A percentile compares a stretch with the other conserved stretches of the same genome.
These are phyloP conservation scores for Antennarius maculatus DNA, from an alignment of 2,797 vertebrate species.

Conservation along the genomic window DNA sequence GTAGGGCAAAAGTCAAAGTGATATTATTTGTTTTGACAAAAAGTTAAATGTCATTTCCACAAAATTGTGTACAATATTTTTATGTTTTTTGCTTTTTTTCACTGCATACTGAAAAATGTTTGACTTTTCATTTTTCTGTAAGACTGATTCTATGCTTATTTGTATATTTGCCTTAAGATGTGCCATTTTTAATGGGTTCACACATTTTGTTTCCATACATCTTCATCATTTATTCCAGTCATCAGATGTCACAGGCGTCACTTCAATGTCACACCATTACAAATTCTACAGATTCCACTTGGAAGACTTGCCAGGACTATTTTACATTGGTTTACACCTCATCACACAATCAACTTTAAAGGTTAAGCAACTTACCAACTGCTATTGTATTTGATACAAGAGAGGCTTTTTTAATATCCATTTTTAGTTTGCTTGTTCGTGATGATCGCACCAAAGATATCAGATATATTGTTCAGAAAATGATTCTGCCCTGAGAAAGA, in stretches of 20 bases:
- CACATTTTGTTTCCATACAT: neutral
- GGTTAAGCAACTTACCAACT: too few relatives aligned
- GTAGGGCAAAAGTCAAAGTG: constrained; percentile 69
- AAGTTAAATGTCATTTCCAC: neutral
- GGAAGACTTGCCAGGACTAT: too few relatives aligned
- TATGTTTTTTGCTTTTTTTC: neutral
- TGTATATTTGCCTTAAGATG: neutral
- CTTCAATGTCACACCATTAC: too few relatives aligned
- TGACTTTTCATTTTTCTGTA: neutral
- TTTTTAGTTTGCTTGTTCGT: neutral
- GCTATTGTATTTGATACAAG: constrained; percentile 8
- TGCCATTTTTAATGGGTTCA: neutral
- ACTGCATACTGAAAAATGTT: neutral
- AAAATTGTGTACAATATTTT: neutral
- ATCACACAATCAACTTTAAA: too few relatives aligned
- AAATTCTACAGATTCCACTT: too few relatives aligned
- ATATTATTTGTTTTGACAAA: neutral
- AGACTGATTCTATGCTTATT: neutral
- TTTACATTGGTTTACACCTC: too few relatives aligned
- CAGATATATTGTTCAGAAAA: neutral
- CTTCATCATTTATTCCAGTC: neutral
- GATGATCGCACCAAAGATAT: neutral
- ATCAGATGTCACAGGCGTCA: too few relatives aligned
- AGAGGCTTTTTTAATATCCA: constrained; percentile 9
- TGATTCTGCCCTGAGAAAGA: neutral